Evolutionary conservation across 2,797 vertebrate species (phyloP), one percentile per base, ranked within the genome.

Genomic region (Takifugu ocellatus): DNA sequence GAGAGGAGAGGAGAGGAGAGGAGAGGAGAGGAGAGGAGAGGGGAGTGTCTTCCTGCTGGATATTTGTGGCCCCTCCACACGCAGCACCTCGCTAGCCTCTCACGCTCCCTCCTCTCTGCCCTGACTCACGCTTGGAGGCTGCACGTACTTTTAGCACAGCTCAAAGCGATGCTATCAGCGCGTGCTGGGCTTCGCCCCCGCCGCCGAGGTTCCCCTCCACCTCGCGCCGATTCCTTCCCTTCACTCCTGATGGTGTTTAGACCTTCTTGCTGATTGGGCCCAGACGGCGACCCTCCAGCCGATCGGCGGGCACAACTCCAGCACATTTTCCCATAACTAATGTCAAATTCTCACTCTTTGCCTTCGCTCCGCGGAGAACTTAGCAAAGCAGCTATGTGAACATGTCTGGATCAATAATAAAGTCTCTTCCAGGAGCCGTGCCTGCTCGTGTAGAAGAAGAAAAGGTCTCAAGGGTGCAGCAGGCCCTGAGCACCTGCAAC

Each of bases 401-500:
- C 74, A 66, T 16, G 51, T 65, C 77, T 82, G 78, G 86, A 88
- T 86, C 83, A 87, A 88, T 86, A 85, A 89, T 78, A 86, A 86
- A 74, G 67, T 59, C 82, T 72, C 72, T 68, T 81, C 65, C 66
- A 67, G 49, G 59, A 87, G 74, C 68, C 51, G 66, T 70, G 75
- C 65, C 67, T 59, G 63, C 78, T 82, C 71, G 59, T 64, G 31
- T 74, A 52, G 42, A 76, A 75, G 75, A 86, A 85, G 82, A 88
- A 86, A 82, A 74, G 65, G 71, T 77, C 69, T 76, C 76, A 71
- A 82, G 81, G 63, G 73, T 12, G 66, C 16, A 75, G 56, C 54
- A 60, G 72, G 66, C 53, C 56, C 14, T 60, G 61, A 61, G 29
- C 68, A 58, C 63, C 68, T 62, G 57, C 62, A 72, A 72, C 66